phyloP scores from a whole-genome alignment of 2,888 invertebrate species.

The Acanthacorydalis orientalis region DNA sequence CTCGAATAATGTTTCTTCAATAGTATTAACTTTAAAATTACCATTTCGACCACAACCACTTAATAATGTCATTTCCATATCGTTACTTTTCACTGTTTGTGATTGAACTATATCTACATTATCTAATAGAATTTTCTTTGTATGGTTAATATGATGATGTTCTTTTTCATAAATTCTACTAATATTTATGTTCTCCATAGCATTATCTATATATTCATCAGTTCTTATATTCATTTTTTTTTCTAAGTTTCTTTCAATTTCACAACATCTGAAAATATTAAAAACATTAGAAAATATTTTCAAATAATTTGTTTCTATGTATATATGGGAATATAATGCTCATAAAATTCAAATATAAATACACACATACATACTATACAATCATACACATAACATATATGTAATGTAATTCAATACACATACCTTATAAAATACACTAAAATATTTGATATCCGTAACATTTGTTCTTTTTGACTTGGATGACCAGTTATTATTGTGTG shows the following conservation, averaged over 20 bases:
- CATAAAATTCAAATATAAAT: too few relatives aligned
- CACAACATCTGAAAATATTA: conserved; percentile 38
- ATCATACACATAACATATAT: too few relatives aligned
- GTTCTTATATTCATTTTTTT: conserved; percentile 21
- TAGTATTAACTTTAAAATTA: too few relatives aligned
- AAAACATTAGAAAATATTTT: background rate
- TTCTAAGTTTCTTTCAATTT: conserved; percentile 37
- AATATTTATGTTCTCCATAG: conserved; percentile 9
- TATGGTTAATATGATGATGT: too few relatives aligned
- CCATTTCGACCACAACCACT: conserved; percentile 9
- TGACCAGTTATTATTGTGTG: conserved; percentile 64
- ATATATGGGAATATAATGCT: too few relatives aligned
- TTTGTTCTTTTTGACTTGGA: conserved; percentile 43
- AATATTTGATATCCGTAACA: conserved; percentile 57
- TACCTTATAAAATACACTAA: conserved; percentile 66
- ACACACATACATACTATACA: too few relatives aligned
- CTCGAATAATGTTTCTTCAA: too few relatives aligned
- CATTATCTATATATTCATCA: background rate
- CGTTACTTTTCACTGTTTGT: background rate
- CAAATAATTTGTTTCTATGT: too few relatives aligned
- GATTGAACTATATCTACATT: background rate
- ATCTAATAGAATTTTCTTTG: background rate
- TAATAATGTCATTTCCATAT: conserved; percentile 1
- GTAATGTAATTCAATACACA: background rate
- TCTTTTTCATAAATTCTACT: background rate